Percentiles rank a stretch among this genome's conserved stretches.
phyloP scores from a whole-genome alignment of 1,140 invertebrate species.

The Epicauta chinensis region DNA sequence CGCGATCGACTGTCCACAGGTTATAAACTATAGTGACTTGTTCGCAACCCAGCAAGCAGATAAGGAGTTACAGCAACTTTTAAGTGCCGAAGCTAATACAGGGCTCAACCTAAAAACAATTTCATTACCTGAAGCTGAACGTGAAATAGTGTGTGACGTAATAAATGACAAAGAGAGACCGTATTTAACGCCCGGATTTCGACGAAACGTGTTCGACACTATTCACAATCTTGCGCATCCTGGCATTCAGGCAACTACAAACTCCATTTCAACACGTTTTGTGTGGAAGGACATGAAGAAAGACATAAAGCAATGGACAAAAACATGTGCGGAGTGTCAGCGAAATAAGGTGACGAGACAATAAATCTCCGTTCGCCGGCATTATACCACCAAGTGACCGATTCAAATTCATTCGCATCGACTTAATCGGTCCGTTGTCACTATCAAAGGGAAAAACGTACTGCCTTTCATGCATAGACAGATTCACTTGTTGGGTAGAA shows the following conservation, averaged over 20 bases:
- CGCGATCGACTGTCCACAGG: constrained; percentile 19
- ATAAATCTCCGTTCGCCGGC: not conserved
- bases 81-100: constrained; percentile 8
- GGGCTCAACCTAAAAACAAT: constrained; percentile 9
- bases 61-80: constrained; percentile 2
- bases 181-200: constrained; percentile 23
- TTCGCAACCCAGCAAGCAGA: constrained; percentile 1
- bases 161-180: constrained; percentile 12
- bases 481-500: constrained; percentile 45
- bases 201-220: constrained; percentile 16
- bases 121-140: not conserved
- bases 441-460: constrained; percentile 35
- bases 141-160: not conserved
- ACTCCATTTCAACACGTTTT: constrained; percentile 18
- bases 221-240: constrained; percentile 30
- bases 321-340: constrained; percentile 31
- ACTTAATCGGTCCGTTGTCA: constrained; percentile 46
- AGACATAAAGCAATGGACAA: constrained; percentile 24
- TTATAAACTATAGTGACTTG: not conserved
- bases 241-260: constrained; percentile 20
- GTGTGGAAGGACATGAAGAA: constrained; percentile 29
- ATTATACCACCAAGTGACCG: constrained; percentile 5
- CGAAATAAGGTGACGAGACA: constrained; percentile 28
- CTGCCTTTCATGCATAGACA: constrained; percentile 42
- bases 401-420: constrained; percentile 43